phyloP scores from a whole-genome alignment of 2,888 invertebrate genomes.

The Cantharis nigra region DNA sequence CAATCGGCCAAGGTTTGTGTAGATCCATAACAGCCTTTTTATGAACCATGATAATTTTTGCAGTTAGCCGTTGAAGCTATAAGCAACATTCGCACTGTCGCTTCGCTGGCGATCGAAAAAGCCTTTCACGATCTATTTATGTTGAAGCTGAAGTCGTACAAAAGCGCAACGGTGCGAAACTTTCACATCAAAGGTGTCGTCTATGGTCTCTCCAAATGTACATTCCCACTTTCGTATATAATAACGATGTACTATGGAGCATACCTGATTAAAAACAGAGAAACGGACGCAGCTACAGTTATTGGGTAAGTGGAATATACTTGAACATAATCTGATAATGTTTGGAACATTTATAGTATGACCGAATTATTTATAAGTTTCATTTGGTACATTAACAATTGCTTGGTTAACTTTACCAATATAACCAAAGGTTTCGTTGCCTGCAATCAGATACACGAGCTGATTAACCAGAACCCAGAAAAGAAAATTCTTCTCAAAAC shows the following conservation, averaged over 20 bases:
- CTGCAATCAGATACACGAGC: neutral
- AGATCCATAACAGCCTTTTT: neutral
- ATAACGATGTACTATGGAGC: conserved; percentile 75
- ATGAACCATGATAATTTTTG: neutral
- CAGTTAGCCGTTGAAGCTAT: conserved; percentile 77
- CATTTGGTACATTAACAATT: no score
- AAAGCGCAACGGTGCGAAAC: conserved; percentile 61
- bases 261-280: conserved; percentile 64
- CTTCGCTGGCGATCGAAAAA: conserved; percentile 71
- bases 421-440: neutral
- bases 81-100: conserved; percentile 76
- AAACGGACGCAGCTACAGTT: conserved; percentile 62
- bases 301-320: conserved; percentile 65
- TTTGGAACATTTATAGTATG: no score
- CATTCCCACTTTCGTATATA: conserved; percentile 74
- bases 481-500: no score
- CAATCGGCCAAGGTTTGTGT: conserved; percentile 63
- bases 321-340: no score
- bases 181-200: conserved; percentile 71
- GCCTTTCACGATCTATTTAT: conserved; percentile 69
- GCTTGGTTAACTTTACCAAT: conserved; percentile 10
- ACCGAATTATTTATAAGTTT: no score
- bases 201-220: conserved; percentile 69
- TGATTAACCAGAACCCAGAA: neutral
- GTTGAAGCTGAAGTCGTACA: conserved; percentile 63